A percentile compares a stretch with the other conserved stretches of the same genome.
Conservation (phyloP, 2,113 vertebrate species). For the Lycaon pictus region DNA sequence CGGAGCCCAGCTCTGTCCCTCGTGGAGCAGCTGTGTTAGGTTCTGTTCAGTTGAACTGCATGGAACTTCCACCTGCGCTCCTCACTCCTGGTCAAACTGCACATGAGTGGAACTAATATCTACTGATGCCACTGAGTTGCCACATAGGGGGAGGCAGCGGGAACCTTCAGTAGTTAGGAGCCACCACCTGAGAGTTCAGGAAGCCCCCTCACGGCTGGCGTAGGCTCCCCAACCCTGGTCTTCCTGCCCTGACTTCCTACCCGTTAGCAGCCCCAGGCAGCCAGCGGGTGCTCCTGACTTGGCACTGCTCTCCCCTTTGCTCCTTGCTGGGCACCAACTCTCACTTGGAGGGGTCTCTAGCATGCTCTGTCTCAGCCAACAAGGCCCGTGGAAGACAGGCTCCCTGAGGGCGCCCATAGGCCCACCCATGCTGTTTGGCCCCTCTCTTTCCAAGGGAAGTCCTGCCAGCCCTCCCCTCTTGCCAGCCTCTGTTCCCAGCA, state of each 20-base stretch:
- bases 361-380: neutral
- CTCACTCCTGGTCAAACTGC: neutral
- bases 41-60: neutral
- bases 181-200: accelerated
- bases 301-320: neutral
- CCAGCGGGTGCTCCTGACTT: neutral
- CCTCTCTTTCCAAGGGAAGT: neutral
- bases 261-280: neutral
- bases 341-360: neutral
- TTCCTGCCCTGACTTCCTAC: neutral
- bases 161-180: neutral
- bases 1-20: neutral
- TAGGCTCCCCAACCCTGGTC: neutral
- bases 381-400: neutral
- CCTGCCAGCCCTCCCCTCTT: neutral
- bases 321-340: neutral
- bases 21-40: neutral
- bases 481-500: neutral
- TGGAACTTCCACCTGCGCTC: neutral
- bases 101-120: neutral
- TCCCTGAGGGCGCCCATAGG: neutral
- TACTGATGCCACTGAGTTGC: neutral
- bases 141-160: neutral
- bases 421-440: accelerated
- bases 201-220: accelerated